Evolutionary conservation across 2,797 vertebrate species (phyloP).

Genomic region (Malurus leucopterus): DNA sequence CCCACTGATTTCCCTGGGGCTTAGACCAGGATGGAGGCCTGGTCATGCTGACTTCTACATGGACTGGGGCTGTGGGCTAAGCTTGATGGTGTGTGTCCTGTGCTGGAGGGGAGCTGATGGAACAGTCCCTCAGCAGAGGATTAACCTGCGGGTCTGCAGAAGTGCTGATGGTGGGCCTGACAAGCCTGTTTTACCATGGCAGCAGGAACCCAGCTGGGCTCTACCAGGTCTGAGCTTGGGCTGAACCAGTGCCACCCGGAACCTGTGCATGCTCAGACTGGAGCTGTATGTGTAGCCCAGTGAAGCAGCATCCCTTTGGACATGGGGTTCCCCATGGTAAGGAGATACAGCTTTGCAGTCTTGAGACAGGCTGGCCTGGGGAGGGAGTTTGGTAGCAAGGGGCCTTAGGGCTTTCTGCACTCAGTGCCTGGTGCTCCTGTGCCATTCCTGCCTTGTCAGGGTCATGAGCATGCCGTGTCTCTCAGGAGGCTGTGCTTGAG

Average conservation of each 20-base stretch:
- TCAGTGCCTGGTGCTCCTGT: neutral
- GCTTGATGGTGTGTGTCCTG: neutral
- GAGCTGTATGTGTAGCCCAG: neutral
- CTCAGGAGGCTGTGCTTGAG: neutral
- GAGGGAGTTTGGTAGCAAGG: neutral
- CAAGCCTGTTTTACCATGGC: neutral
- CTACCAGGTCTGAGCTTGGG: neutral
- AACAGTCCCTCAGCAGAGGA: neutral
- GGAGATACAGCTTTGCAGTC: neutral
- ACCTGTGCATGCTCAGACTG: fast-evolving
- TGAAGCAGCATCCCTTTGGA: neutral
- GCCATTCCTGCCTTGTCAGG: fast-evolving
- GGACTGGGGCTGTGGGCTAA: neutral
- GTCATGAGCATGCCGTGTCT: neutral
- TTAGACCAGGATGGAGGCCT: neutral
- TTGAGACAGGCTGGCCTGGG: neutral
- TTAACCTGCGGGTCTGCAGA: neutral
- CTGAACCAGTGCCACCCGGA: neutral
- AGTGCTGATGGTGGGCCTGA: neutral
- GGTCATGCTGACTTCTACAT: neutral
- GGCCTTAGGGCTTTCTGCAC: neutral
- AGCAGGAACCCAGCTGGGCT: neutral
- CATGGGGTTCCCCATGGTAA: neutral
- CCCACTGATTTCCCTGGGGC: neutral
- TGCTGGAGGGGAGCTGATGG: neutral